These are phyloP conservation scores for Drusus annulatus DNA, from an alignment of 1,140 invertebrate species.

Conservation along the genomic window DNA sequence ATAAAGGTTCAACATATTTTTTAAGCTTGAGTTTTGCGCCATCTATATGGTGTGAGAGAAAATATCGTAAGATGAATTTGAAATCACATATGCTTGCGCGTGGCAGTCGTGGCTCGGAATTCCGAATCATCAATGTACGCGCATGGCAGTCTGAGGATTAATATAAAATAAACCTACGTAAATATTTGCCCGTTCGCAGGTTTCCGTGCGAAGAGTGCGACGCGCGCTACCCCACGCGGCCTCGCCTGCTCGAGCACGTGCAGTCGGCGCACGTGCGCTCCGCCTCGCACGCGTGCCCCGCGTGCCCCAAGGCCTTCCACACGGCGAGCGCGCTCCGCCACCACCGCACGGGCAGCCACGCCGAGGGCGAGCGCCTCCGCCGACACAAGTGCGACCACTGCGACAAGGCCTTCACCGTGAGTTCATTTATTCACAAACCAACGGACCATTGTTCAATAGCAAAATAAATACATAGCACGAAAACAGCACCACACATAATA, in stretches of 20 bases:
- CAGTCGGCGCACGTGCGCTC: neutral
- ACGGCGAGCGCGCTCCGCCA: conserved; percentile 13
- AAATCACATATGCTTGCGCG: too few species aligned
- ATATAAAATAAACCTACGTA: neutral
- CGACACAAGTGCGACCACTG: neutral
- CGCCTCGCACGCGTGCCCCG: neutral
- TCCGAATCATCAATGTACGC: neutral
- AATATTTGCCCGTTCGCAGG: neutral
- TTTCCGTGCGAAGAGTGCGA: conserved; percentile 24
- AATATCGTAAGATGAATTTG: too few species aligned
- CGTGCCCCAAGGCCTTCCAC: conserved; percentile 2
- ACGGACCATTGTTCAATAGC: too few species aligned
- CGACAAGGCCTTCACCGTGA: conserved; percentile 15
- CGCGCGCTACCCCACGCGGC: conserved; percentile 12
- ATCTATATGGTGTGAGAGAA: too few species aligned
- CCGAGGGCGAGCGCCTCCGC: neutral
- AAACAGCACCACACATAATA: too few species aligned
- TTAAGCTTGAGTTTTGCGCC: too few species aligned
- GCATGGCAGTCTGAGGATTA: neutral
- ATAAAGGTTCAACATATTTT: too few species aligned
- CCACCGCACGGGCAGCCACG: neutral
- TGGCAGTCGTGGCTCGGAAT: too few species aligned
- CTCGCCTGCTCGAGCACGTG: conserved; percentile 6
- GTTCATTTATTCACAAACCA: too few species aligned
- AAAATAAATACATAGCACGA: too few species aligned